A percentile compares a stretch with the other conserved stretches of the same genome.
Evolutionary conservation across 2,113 vertebrate species (phyloP).

Genomic region (Clupea harengus): DNA sequence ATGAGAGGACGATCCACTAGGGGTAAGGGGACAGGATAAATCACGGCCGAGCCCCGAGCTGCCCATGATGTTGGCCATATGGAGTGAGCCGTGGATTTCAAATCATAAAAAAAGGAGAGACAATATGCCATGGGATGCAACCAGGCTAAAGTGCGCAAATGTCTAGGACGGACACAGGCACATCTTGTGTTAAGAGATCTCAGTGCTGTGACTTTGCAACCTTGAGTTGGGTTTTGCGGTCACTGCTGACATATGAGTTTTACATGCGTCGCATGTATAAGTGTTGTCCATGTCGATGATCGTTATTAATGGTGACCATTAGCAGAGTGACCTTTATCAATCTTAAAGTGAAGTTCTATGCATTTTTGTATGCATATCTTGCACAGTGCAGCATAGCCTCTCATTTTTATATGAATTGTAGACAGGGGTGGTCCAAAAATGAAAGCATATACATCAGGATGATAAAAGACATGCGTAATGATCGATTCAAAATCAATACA

Average conservation of each 20-base stretch:
- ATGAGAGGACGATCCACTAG: neutral
- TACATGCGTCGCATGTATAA: slow-evolving; percentile 2
- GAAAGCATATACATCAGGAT: slow-evolving; percentile 11
- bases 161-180: neutral
- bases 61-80: slow-evolving; percentile 14
- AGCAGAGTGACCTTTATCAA: slow-evolving; percentile 17
- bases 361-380: slow-evolving; percentile 11
- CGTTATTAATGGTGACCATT: slow-evolving; percentile 12
- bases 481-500: slow-evolving; percentile 13
- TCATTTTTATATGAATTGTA: slow-evolving; percentile 2
- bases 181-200: neutral
- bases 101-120: neutral
- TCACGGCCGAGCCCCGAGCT: neutral
- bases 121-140: neutral
- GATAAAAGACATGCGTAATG: neutral
- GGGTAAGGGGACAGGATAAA: slow-evolving; percentile 3
- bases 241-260: slow-evolving; percentile 13
- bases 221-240: neutral
- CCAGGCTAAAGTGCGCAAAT: neutral
- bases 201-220: neutral
- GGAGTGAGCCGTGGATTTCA: neutral
- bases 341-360: neutral
- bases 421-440: neutral
- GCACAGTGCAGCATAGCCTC: neutral
- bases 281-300: slow-evolving; percentile 18